Percentiles rank a stretch among this genome's conserved stretches.
Evolutionary conservation across 1,140 invertebrate genomes (phyloP).

Genomic region (Drosophila pruinosa): DNA sequence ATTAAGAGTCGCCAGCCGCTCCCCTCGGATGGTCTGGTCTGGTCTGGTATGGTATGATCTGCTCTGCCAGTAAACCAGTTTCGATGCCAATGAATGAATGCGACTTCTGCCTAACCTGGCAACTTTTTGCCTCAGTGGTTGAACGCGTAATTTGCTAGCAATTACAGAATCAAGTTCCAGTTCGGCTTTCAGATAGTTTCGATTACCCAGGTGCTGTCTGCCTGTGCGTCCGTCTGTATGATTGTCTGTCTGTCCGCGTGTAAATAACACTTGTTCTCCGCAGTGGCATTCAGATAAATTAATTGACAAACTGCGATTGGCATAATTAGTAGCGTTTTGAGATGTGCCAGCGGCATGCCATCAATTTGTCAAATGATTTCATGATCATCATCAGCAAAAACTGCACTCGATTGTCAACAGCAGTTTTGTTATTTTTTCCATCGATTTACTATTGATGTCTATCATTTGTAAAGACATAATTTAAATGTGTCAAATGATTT

Average conservation of each 20-base stretch:
- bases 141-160: conserved; percentile 52
- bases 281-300: conserved; percentile 36
- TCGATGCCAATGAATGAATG: conserved; percentile 33
- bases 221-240: neutral
- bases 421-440: neutral
- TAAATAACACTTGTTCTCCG: conserved; percentile 42
- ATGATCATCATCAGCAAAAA: conserved; percentile 34
- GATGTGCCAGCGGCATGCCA: conserved; percentile 36
- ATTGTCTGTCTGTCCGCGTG: neutral
- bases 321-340: conserved; percentile 61
- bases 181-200: conserved; percentile 34
- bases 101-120: neutral
- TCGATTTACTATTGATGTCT: neutral
- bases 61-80: conserved; percentile 40
- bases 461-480: neutral
- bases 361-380: conserved; percentile 46
- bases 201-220: conserved; percentile 14
- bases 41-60: neutral
- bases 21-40: neutral
- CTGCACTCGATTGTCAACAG: conserved; percentile 6
- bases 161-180: conserved; percentile 69
- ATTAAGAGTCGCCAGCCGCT: conserved; percentile 9
- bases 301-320: conserved; percentile 48
- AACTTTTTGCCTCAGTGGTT: conserved; percentile 1
- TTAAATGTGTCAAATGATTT: neutral